These are phyloP conservation scores for Lipophrys pholis DNA, from an alignment of 2,113 vertebrate species.

Conservation along the genomic window DNA sequence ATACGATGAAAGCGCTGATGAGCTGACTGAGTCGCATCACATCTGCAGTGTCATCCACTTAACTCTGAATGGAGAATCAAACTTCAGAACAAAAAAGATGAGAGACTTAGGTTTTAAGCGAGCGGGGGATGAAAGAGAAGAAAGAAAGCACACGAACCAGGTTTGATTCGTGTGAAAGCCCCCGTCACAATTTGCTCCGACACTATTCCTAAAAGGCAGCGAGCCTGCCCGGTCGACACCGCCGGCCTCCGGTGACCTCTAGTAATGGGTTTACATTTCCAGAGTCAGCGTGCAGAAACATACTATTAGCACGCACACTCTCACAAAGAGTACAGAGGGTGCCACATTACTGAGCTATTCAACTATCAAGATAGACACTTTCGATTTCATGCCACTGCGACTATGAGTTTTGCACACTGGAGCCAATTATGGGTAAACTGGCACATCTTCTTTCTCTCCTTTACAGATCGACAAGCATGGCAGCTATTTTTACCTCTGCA, in stretches of 20 bases:
- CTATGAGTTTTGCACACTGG: conserved; percentile 35
- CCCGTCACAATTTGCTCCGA: conserved; percentile 3
- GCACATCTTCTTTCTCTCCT: conserved; percentile 40
- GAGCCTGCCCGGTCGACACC: neutral
- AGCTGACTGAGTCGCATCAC: conserved; percentile 39
- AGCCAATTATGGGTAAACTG: conserved; percentile 59
- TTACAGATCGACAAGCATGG: conserved; percentile 64
- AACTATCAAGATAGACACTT: conserved; percentile 18
- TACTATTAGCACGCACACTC: conserved; percentile 10
- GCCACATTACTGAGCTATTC: conserved; percentile 12
- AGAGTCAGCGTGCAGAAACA: conserved; percentile 16
- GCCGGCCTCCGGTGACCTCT: conserved; percentile 8
- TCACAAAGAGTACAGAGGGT: conserved; percentile 11
- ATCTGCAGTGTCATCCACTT: conserved; percentile 56
- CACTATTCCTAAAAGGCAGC: conserved; percentile 15
- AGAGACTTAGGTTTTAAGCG: conserved; percentile 19
- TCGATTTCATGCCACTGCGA: conserved; percentile 29
- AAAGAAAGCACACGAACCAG: conserved; percentile 13
- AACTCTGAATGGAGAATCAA: conserved; percentile 30
- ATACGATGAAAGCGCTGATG: conserved; percentile 35
- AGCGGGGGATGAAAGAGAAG: conserved; percentile 29
- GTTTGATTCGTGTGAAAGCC: conserved; percentile 17
- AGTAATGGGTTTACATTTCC: conserved; percentile 48
- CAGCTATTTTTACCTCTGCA: conserved; percentile 77
- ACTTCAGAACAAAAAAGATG: conserved; percentile 41